Evolutionary conservation across 1,140 invertebrate species (phyloP).

Genomic region (Drosophila sucinea): DNA sequence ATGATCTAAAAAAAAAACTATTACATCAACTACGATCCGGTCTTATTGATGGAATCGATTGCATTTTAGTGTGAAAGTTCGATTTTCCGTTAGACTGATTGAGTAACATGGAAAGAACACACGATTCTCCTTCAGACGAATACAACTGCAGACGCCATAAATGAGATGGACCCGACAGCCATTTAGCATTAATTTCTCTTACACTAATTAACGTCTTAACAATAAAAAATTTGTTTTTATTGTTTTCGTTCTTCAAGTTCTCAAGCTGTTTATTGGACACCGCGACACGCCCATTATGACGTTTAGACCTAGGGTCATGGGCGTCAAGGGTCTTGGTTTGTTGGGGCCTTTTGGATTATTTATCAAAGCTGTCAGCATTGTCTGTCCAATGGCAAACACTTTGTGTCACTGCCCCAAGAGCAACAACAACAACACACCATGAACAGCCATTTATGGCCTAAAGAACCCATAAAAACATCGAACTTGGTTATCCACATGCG

Average conservation of each 20-base stretch:
- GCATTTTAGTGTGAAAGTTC: too few relatives aligned
- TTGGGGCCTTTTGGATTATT: conserved; percentile 42
- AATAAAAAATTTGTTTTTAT: conserved; percentile 48
- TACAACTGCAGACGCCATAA: neutral
- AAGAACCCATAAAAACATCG: conserved; percentile 56
- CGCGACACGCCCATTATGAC: neutral
- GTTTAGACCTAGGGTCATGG: neutral
- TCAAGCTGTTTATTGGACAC: neutral
- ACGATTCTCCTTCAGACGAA: too few relatives aligned
- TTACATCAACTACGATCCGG: too few relatives aligned
- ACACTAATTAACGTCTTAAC: conserved; percentile 38
- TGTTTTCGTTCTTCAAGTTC: conserved; percentile 21
- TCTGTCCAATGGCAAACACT: conserved; percentile 37
- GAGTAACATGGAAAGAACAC: too few relatives aligned
- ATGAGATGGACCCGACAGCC: neutral
- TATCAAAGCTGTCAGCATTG: conserved; percentile 66
- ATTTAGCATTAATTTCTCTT: conserved; percentile 40
- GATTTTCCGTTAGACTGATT: too few relatives aligned
- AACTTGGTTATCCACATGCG: conserved; percentile 56
- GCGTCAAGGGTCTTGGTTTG: neutral
- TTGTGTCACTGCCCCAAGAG: conserved; percentile 42
- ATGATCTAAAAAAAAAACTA: too few relatives aligned
- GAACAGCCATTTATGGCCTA: conserved; percentile 55
- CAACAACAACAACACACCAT: neutral
- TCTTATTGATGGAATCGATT: too few relatives aligned